Evolutionary conservation across 2,888 invertebrate species (phyloP).

Genomic region (Tolmerus cingulatus): DNA sequence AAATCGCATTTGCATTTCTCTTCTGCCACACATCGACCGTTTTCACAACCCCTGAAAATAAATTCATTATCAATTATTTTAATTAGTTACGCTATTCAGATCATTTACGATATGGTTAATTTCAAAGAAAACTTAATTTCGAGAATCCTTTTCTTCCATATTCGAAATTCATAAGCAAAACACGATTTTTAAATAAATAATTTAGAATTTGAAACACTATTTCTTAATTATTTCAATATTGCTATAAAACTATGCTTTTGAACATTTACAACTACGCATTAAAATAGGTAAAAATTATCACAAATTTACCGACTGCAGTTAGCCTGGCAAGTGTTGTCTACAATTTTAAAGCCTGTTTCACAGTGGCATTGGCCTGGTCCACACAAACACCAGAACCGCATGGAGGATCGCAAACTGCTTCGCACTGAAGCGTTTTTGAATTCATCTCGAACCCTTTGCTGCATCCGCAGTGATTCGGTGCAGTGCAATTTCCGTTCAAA

Average conservation of each 20-base stretch:
- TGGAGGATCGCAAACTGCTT: slow-evolving; percentile 58
- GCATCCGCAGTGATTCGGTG: slow-evolving; percentile 61
- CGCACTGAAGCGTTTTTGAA: slow-evolving; percentile 52
- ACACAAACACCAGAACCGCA: slow-evolving; percentile 63
- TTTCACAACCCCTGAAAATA: slow-evolving; percentile 57
- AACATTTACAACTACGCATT: not conserved
- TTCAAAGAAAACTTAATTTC: too few species aligned
- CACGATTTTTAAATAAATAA: too few species aligned
- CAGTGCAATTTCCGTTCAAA: slow-evolving; percentile 58
- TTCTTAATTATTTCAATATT: too few species aligned
- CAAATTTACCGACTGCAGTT: slow-evolving; percentile 8
- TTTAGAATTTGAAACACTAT: too few species aligned
- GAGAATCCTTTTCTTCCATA: too few species aligned
- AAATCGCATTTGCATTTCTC: slow-evolving; percentile 66
- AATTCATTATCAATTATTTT: not conserved
- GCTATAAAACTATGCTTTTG: too few species aligned
- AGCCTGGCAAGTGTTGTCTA: slow-evolving; percentile 44
- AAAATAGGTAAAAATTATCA: not conserved
- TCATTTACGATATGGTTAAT: too few species aligned
- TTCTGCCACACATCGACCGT: slow-evolving; percentile 69
- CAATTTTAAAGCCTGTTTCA: slow-evolving; percentile 42
- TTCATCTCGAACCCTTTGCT: slow-evolving; percentile 54
- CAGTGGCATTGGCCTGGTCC: slow-evolving; percentile 56
- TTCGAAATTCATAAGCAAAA: too few species aligned
- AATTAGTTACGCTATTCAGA: too few species aligned